Conservation (phyloP, 2,113 vertebrate genomes). For the Candoia aspera region DNA sequence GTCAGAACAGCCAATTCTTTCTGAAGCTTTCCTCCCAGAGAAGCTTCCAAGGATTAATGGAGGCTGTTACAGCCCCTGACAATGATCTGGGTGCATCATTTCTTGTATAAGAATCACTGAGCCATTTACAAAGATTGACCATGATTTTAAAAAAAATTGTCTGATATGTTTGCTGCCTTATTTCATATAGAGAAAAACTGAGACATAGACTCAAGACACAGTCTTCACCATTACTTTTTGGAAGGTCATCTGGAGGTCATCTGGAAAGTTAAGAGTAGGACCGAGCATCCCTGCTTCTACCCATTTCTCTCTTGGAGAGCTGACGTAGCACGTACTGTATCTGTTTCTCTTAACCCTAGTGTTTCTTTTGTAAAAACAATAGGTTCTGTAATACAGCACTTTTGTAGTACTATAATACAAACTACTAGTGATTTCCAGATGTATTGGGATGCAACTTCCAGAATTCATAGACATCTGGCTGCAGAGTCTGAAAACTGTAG, state of each 20-base stretch:
- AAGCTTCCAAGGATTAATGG: constrained; percentile 5
- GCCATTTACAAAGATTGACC: neutral
- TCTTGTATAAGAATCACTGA: neutral
- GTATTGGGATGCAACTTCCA: neutral
- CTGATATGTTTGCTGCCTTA: neutral
- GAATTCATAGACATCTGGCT: neutral
- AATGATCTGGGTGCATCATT: constrained; percentile 3
- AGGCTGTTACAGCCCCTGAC: neutral
- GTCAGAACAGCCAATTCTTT: neutral
- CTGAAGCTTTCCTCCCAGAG: neutral
- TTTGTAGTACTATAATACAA: neutral
- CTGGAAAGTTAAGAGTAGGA: neutral
- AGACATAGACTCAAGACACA: neutral
- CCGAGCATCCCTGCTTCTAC: neutral
- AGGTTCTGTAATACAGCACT: neutral
- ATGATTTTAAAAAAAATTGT: neutral
- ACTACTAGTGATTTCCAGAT: neutral
- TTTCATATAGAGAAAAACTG: neutral
- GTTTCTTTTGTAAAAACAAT: neutral
- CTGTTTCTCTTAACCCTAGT: neutral
- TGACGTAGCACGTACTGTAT: neutral
- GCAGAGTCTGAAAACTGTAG: neutral
- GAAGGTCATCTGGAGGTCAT: neutral
- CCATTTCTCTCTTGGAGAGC: neutral
- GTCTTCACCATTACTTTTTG: neutral